Base-by-base conservation (phyloP, 2,113 vertebrate genomes). In the Mobula birostris region DNA sequence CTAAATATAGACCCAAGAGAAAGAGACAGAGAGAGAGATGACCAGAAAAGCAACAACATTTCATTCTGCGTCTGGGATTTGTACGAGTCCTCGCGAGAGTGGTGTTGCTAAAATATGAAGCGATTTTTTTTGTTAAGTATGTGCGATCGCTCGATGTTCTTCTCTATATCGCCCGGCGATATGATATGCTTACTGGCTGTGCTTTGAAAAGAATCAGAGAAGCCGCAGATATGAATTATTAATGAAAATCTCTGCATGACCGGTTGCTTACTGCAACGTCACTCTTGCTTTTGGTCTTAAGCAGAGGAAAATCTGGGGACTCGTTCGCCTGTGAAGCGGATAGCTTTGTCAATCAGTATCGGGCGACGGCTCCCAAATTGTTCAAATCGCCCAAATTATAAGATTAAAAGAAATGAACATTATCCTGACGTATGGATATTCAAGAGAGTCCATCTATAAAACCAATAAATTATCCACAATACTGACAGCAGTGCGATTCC, bases 161-260 rank as follows among this genome's bases (percentile, higher is more conserved):
- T 66, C n/a, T 90, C 14, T 88, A n/a, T 94, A 76, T 94, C 94
- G 95, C 96, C 95, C 96, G 96, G 95, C 95, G 96, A 97, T 96
- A 97, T 97, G 97, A 97, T 97, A 96, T 97, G 96, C 96, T 97
- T 95, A 94, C 95, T 83, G 95, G 95, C 68, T 96, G 96, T 96
- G 96, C 96, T 96, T 96, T 95, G 94, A 95, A 97, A 96, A 96
- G 96, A 96, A 94, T 96, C 97, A 96, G 95, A 96, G 95, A 96
- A 97, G 96, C 97, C 96, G 96, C 96, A 96, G 96, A 95, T 94
- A 96, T 96, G 96, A 97, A 97, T 96, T 97, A 97, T 97, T 95
- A 96, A 97, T 97, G 96, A 94, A 96, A 97, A 97, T 96, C 97
- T 97, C 96, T 90, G 95, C 95, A 94, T 94, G 96, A 96, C 96